Conservation (phyloP, 2,888 invertebrate species). For the Sthenelais limicola region DNA sequence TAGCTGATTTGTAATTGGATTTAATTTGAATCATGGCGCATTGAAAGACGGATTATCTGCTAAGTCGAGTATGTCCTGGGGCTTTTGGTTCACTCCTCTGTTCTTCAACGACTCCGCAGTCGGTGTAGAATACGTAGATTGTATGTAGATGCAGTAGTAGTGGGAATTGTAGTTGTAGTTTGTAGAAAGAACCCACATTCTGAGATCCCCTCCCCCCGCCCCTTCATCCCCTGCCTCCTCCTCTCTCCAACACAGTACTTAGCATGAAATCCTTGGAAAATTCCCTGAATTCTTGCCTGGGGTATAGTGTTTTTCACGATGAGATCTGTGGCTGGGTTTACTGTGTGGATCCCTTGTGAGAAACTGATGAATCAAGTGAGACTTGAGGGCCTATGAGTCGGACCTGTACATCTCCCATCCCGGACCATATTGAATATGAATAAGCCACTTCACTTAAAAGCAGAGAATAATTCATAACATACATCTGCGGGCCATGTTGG, state of each 20-base stretch:
- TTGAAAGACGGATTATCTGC: too few relatives aligned
- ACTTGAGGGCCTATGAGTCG: slow-evolving; percentile 7
- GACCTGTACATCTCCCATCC: not conserved
- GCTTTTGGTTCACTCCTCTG: too few relatives aligned
- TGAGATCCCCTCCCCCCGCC: too few relatives aligned
- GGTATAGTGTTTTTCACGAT: slow-evolving; percentile 35
- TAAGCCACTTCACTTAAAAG: slow-evolving; percentile 34
- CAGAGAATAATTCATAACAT: slow-evolving; percentile 37
- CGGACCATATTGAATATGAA: slow-evolving; percentile 37
- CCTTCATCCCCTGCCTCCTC: too few relatives aligned
- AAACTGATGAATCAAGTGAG: slow-evolving; percentile 24
- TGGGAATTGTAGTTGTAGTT: too few relatives aligned
- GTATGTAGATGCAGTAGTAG: too few relatives aligned
- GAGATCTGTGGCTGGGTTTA: slow-evolving; percentile 9
- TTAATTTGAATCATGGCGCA: slow-evolving; percentile 30
- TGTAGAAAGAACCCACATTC: too few relatives aligned
- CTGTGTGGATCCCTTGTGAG: slow-evolving; percentile 15
- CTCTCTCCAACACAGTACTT: too few relatives aligned
- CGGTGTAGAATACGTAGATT: too few relatives aligned
- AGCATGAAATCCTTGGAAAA: slow-evolving; percentile 26
- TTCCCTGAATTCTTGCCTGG: slow-evolving; percentile 28
- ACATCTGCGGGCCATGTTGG: slow-evolving; percentile 31
- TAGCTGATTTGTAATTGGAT: slow-evolving; percentile 29
- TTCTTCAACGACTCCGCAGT: too few relatives aligned
- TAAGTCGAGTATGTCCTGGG: too few relatives aligned